phyloP scores from a whole-genome alignment of 2,888 invertebrate genomes.

The Tenodera sinensis region DNA sequence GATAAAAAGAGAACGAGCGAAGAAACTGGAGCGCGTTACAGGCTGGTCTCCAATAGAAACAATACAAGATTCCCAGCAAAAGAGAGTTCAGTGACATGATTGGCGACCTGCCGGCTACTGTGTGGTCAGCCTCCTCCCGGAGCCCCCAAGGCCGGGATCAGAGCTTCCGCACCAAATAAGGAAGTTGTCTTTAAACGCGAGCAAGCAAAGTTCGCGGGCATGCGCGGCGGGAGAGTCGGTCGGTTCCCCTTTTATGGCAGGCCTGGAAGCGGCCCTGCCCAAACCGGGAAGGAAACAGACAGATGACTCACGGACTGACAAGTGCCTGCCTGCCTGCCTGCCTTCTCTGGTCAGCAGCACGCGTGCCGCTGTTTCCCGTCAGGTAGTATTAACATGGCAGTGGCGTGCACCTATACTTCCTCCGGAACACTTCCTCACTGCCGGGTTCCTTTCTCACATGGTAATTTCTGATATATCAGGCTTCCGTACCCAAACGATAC shows the following conservation, averaged over 20 bases:
- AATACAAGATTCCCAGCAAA: not conserved
- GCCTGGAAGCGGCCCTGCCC: conserved; percentile 21
- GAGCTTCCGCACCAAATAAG: conserved; percentile 24
- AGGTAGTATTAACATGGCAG: not conserved
- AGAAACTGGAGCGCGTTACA: too few species aligned
- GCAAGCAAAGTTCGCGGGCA: not conserved
- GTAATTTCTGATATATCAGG: too few species aligned
- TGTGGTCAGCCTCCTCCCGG: not conserved
- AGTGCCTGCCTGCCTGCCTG: not conserved
- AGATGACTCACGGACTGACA: not conserved
- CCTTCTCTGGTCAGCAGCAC: not conserved
- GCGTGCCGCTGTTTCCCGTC: not conserved
- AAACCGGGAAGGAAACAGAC: conserved; percentile 19
- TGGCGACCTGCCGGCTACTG: conserved; percentile 12
- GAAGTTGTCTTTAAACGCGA: conserved; percentile 16
- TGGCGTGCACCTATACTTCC: not conserved
- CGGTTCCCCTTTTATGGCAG: conserved; percentile 30
- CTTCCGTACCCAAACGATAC: too few species aligned
- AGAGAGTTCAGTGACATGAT: conserved; percentile 12
- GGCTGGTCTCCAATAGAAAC: too few species aligned
- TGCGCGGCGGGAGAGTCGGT: not conserved
- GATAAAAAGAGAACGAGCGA: too few species aligned
- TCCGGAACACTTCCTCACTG: not conserved
- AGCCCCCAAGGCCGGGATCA: conserved; percentile 10
- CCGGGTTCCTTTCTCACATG: not conserved